These are phyloP conservation scores for Phalacrocorax pelagicus DNA, from an alignment of 2,113 vertebrate genomes.

Conservation along the genomic window DNA sequence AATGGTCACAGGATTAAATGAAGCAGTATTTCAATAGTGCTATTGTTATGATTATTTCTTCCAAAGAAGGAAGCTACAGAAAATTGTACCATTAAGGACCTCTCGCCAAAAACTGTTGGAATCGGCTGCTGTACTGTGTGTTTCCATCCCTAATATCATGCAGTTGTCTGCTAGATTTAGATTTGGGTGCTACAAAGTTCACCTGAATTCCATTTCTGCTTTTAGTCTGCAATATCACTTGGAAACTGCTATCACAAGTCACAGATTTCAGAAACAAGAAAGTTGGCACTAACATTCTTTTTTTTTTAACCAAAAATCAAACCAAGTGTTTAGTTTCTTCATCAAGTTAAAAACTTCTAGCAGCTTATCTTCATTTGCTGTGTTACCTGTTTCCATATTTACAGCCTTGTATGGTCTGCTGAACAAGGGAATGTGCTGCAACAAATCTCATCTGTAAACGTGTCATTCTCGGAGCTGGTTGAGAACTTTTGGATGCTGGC, in stretches of 20 bases:
- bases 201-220: background rate
- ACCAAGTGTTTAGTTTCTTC: background rate
- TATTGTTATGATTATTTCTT: background rate
- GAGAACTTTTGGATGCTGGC: background rate
- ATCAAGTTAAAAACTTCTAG: background rate
- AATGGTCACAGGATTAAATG: background rate
- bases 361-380: background rate
- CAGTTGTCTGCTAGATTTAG: background rate
- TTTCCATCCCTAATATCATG: background rate
- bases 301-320: background rate
- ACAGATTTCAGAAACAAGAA: background rate
- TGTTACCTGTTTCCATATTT: background rate
- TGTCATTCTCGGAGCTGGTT: background rate
- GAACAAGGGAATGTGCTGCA: background rate
- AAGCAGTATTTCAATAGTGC: background rate
- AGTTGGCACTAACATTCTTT: background rate
- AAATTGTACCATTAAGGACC: background rate
- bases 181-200: background rate
- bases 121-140: background rate
- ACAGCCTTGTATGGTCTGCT: background rate
- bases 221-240: background rate
- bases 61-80: accelerated
- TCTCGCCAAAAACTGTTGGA: background rate
- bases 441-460: background rate
- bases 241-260: background rate